Base-by-base conservation (phyloP, 1,140 invertebrate species). In the Eumeta japonica region DNA sequence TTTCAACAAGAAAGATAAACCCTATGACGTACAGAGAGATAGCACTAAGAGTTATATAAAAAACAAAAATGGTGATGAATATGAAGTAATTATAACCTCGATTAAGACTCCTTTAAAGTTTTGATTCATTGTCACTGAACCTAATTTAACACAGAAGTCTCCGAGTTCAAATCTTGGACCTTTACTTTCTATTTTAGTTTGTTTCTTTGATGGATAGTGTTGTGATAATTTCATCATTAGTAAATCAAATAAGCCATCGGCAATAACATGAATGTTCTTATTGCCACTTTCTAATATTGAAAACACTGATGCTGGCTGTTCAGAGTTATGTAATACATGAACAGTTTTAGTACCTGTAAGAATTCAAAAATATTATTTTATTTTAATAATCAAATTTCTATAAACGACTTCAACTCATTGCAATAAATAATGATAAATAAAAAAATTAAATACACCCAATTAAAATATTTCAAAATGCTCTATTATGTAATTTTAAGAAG, bases 71-170 rank as follows among this genome's bases (percentile, higher is more conserved):
- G n/a, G n/a, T n/a, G n/a, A n/a, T n/a, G n/a, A n/a, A n/a, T n/a
- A n/a, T n/a, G n/a, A n/a, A 34, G 29, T 31, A n/a, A 35, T 17
- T 52, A 43, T 72, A 57, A 92, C 92, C 81, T 97, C 94, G 31
- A 97, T 84, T 1, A 97, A 77, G 38, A 98, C 85, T 10, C 94
- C 95, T 76, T 96, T 96, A 61, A 97, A 95, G 58, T 88, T 93
- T 37, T 92, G 87, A 64, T 87, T 90, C 77, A 97, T 90, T 7
- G 89, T 89, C 2, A 97, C 93, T 31, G 85, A 90, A 15, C 94
- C 94, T 2, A 97, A 77, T 74, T 97, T 97, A 3, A 97, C 86
- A 48, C 92, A 84, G 72, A 98, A 98, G 65, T 98, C 95, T 1
- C 86, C 89, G 16, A 95, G 81, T 70, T 96, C 90, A 72, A 92